Evolutionary conservation across 2,797 vertebrate genomes (phyloP), one percentile per base, ranked within the genome.

Genomic region (Lithobates sylvaticus): DNA sequence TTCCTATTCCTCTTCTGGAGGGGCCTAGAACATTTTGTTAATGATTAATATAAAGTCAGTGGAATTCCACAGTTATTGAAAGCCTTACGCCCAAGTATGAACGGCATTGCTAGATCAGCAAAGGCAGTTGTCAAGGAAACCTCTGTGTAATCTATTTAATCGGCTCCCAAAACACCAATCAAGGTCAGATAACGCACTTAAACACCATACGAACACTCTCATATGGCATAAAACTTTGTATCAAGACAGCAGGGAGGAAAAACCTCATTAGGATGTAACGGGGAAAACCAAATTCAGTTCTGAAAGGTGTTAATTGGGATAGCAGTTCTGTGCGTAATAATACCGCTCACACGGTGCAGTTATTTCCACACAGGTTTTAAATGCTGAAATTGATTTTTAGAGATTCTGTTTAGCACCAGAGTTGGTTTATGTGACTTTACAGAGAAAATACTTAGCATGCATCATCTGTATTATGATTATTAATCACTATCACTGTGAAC

Each of bases 61-160:
- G 93, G 94, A 96, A 95, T 96, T 93, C 92, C 94, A 95, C 94
- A 94, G 94, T 95, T 93, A 93, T 94, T 78, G 91, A 94, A 93
- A 94, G 92, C 94, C 92, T 92, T 92, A 91, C 93, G 93, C 94
- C 94, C 94, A 95, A 95, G 94, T 95, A 95, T 95, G 94, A 95
- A 95, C 95, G 89, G 91, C 93, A 94, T 94, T 96, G 95, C 95
- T 96, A 96, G 95, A 96, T 96, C 95, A 95, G 95, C 94, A 95
- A 96, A 96, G 95, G 96, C 95, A 96, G 96, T 97, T 96, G 96
- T 96, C 96, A 97, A 96, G 96, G 96, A 96, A 96, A 96, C 96
- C 95, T 95, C 93, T 93, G 92, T 95, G 95, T 96, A 96, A 97
- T 97, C 95, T 96, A 96, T 96, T 97, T 97, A 96, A 95, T 95